A percentile compares a stretch with the other conserved stretches of the same genome.
Evolutionary conservation across 2,888 invertebrate species (phyloP).

Genomic region (Pyrrhosoma nymphula): DNA sequence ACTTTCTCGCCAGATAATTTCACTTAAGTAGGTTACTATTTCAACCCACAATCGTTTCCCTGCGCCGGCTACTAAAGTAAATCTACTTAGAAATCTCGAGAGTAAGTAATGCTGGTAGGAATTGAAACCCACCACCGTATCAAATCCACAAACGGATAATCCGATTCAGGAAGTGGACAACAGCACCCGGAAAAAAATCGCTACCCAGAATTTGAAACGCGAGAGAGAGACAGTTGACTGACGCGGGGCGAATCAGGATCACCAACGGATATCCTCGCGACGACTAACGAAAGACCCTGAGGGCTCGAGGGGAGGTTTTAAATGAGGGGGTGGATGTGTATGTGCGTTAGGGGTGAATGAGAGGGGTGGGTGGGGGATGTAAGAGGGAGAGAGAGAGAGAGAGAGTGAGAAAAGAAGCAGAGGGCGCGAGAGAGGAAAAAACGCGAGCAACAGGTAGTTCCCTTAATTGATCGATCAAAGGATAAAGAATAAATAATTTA

Average conservation of each 20-base stretch:
- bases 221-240: not conserved
- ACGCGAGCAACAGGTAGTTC: conserved; percentile 26
- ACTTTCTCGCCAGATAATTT: no score
- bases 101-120: no score
- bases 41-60: no score
- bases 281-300: not conserved
- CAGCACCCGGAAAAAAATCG: no score
- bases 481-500: conserved; percentile 39
- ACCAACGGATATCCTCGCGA: not conserved
- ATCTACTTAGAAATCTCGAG: no score
- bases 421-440: not conserved
- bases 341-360: not conserved
- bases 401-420: not conserved
- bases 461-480: conserved; percentile 39
- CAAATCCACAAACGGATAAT: no score
- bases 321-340: no score
- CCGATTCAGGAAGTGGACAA: no score
- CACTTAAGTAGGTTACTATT: no score
- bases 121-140: no score
- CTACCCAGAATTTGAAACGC: no score
- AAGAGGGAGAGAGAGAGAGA: not conserved
- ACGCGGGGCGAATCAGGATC: not conserved
- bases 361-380: not conserved
- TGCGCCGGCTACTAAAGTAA: no score
- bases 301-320: not conserved